These are phyloP conservation scores for Buceros bicornis DNA, from an alignment of 2,797 vertebrate genomes.

Conservation along the genomic window DNA sequence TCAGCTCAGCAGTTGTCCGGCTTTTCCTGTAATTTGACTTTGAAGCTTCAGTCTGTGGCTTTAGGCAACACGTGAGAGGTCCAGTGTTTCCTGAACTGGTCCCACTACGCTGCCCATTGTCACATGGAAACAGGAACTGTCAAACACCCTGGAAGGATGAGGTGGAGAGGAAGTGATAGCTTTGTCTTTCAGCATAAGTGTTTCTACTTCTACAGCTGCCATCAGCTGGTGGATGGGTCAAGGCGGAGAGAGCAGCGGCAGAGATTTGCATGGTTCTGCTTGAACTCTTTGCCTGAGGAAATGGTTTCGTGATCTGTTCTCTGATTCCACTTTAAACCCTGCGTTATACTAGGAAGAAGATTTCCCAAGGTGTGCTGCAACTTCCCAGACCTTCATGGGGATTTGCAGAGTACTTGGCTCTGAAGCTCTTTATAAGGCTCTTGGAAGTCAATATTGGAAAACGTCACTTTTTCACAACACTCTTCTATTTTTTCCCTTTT, in stretches of 20 bases:
- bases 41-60: neutral
- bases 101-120: neutral
- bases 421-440: neutral
- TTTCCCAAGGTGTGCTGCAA: neutral
- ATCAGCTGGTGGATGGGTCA: neutral
- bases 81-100: rapidly evolving
- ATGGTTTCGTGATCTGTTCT: neutral
- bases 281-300: neutral
- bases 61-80: neutral
- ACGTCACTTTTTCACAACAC: rapidly evolving
- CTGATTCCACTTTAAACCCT: neutral
- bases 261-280: neutral
- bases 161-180: rapidly evolving
- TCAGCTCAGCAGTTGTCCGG: neutral
- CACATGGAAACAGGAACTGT: neutral
- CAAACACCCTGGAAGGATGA: neutral
- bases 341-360: neutral
- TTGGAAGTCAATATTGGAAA: neutral
- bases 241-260: neutral
- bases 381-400: neutral
- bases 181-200: neutral
- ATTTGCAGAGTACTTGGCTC: neutral
- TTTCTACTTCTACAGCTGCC: neutral
- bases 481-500: neutral
- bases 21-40: neutral